Evolutionary conservation across 2,113 vertebrate genomes (phyloP), one percentile per base, ranked within the genome.

Genomic region (Sprattus sprattus): DNA sequence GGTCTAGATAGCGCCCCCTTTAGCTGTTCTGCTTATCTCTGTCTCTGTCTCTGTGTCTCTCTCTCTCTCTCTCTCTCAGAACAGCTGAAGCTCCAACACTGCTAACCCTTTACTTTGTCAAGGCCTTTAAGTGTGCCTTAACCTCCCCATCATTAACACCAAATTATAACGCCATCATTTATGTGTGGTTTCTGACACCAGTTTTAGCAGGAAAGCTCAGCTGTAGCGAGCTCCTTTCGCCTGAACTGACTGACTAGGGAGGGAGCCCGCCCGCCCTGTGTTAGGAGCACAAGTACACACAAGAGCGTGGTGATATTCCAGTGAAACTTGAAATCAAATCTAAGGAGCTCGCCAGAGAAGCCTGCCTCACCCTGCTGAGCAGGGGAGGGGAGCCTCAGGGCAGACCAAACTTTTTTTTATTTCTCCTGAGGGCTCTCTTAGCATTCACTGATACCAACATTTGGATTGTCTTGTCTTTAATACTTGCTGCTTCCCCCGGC

Each of bases 401-500:
- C 60, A 64, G 71, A 78, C 71, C 71, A 78, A 32, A 28, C 71
- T 39, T 28, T 15, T 13, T 39, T 13, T 5, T 18, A 44, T 2
- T 18, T 15, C 28, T 0, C 13, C 28, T 78, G 44, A 15, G 71
- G 71, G 71, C 71, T 39, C 71, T 16, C 71, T 78, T 78, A 39
- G 11, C 6, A 39, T 78, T 39, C 71, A 78, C 10, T 5, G 71
- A 39, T 39, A 32, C 71, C 71, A 32, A 15, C 71, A 16, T 16
- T 78, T 16, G 28, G 64, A 28, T 25, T 71, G 9, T 32, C 10
- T 39, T 78, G 71, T 39, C 71, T 78, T 78, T 39, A 39, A 71
- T 16, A 78, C 71, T 78, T 78, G 71, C 71, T 78, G 71, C 71
- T 78, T 78, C 28, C 32, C 71, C 71, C 71, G 2, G 71, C 44